Evolutionary conservation across 2,888 invertebrate genomes (phyloP), one percentile per base, ranked within the genome.

Genomic region (Nectonema munidae): DNA sequence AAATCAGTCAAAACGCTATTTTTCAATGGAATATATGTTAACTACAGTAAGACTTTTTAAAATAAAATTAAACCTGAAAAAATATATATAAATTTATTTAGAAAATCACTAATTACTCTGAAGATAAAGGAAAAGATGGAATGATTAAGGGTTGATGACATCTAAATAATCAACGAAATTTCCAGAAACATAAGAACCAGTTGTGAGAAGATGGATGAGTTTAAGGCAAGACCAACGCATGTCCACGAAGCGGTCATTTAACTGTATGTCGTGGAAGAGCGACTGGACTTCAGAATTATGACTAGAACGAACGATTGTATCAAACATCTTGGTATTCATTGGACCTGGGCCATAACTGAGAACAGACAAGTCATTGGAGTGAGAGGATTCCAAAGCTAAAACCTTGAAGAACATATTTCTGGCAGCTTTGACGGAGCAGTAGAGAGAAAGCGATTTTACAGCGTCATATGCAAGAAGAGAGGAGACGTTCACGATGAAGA

Each of bases 311-410:
- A 6, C 6, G 9, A 34, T 19, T 18, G 17, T 11, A 6, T 5
- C 6, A 18, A 34, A 19, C 35, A 34, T 34, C 17, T 34, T 20
- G 9, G 35, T 34, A 19, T 34, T 14, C 19, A 34, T 11, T 5
- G 35, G 35, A 19, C 35, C 35, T 5, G 35, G 35, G 6, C 19
- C 35, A 34, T 34, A 34, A 34, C 20, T 34, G 9, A 34, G 15
- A 6, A 34, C 14, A 14, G 6, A 5, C 5, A 30, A 25, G n/a
- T 25, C 25, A 9, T 25, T 25, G 14, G 9, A 6, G 6, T 6
- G 30, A 6, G 9, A 11, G 6, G 9, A 19, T 34, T 34, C 35
- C 19, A n/a, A 5, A 19, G 35, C 35, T 6, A 34, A 34, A 6
- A 34, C 35, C 19, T 34, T 34, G 15, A 34, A 34, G 20, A 19